These are phyloP conservation scores for Bombus superbus DNA, from an alignment of 1,140 invertebrate species.

Conservation along the genomic window DNA sequence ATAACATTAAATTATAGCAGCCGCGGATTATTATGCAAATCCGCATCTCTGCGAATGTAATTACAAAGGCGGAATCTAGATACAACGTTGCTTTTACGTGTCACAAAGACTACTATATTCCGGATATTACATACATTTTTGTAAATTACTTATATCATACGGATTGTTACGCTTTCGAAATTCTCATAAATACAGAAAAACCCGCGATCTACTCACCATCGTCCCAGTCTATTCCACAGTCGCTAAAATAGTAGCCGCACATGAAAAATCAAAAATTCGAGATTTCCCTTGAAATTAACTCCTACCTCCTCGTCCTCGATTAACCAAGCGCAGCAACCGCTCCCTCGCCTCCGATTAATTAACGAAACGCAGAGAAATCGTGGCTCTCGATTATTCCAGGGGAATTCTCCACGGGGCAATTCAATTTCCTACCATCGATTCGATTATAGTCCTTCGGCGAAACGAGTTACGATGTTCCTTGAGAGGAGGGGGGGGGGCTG, in stretches of 20 bases:
- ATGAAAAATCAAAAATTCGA: background rate
- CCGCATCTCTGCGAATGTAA: no score
- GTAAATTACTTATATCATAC: no score
- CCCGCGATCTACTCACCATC: background rate
- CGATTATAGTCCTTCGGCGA: slow-evolving; percentile 17
- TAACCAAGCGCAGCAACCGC: background rate
- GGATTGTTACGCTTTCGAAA: no score
- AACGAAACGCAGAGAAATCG: slow-evolving; percentile 40
- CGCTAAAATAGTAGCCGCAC: background rate
- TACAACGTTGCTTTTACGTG: no score
- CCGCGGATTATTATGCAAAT: no score
- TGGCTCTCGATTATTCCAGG: slow-evolving; percentile 33
- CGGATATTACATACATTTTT: no score
- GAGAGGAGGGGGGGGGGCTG: background rate
- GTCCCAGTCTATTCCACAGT: background rate
- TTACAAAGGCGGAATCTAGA: no score
- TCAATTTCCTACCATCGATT: slow-evolving; percentile 41
- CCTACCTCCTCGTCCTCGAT: background rate
- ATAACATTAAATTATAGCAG: background rate
- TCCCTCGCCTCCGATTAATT: slow-evolving; percentile 12
- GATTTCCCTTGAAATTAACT: background rate
- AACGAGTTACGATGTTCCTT: slow-evolving; percentile 37
- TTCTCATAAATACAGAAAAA: no score
- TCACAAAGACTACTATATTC: no score
- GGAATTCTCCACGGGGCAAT: slow-evolving; percentile 31